Evolutionary conservation across 2,797 vertebrate species (phyloP).

Genomic region (Cirrhinus molitorella): DNA sequence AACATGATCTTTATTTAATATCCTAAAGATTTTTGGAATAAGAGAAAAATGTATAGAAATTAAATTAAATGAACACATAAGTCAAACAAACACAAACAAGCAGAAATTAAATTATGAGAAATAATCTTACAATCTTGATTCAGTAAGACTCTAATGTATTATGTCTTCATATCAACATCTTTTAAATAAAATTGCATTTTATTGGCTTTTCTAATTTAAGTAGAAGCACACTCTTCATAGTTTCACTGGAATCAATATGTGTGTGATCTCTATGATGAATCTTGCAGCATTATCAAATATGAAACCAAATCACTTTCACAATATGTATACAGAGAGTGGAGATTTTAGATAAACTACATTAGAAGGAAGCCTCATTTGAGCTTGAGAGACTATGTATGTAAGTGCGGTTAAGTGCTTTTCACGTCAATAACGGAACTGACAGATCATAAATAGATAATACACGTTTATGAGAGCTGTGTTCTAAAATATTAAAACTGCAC

Average conservation of each 20-base stretch:
- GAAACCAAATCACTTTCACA: slow-evolving; percentile 9
- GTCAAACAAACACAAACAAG: not conserved
- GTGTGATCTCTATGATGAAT: not conserved
- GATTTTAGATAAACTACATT: slow-evolving; percentile 39
- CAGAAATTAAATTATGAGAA: not conserved
- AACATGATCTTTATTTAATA: too few species aligned
- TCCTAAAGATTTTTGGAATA: too few species aligned
- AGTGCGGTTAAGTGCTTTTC: slow-evolving; percentile 60
- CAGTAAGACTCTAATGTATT: not conserved
- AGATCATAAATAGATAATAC: slow-evolving; percentile 62
- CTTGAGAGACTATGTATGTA: slow-evolving; percentile 40
- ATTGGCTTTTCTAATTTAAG: slow-evolving; percentile 5
- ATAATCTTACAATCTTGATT: not conserved
- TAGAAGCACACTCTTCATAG: not conserved
- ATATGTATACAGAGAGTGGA: not conserved
- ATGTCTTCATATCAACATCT: not conserved
- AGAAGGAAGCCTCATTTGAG: slow-evolving; percentile 22
- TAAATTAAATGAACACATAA: not conserved
- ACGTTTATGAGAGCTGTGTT: slow-evolving; percentile 60
- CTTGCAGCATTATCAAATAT: not conserved
- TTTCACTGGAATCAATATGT: slow-evolving; percentile 2
- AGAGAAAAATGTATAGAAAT: not conserved
- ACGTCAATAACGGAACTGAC: slow-evolving; percentile 63
- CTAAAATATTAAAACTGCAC: slow-evolving; percentile 64
- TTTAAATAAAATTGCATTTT: not conserved